Evolutionary conservation across 2,113 vertebrate species (phyloP).

Genomic region (Rhynchomys soricoides): DNA sequence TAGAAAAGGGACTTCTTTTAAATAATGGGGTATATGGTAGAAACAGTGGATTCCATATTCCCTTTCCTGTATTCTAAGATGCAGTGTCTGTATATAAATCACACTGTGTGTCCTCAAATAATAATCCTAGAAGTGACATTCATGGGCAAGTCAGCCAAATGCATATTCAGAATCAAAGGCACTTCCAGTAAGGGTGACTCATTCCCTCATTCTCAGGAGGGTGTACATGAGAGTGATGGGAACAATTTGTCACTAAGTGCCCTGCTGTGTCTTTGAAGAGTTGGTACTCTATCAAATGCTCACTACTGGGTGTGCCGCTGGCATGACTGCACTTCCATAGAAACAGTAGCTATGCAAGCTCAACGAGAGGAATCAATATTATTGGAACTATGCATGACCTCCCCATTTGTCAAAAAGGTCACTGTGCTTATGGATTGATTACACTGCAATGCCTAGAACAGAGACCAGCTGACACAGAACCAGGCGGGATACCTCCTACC

Average conservation of each 20-base stretch:
- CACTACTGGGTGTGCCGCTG: background rate
- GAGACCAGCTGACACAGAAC: background rate
- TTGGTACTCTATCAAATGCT: background rate
- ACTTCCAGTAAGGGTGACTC: constrained; percentile 34
- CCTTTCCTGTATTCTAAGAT: background rate
- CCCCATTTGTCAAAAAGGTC: background rate
- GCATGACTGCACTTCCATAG: background rate
- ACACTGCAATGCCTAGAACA: background rate
- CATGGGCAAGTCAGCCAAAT: background rate
- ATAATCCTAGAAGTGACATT: constrained; percentile 2
- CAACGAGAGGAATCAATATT: background rate
- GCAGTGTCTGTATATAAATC: background rate
- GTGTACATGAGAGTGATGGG: background rate
- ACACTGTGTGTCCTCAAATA: background rate
- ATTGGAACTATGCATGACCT: background rate
- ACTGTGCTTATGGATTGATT: background rate
- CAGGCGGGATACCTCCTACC: background rate
- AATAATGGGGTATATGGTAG: background rate
- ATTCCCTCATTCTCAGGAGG: background rate
- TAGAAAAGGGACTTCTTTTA: background rate
- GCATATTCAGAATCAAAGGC: constrained; percentile 4
- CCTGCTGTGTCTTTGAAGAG: background rate
- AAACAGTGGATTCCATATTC: background rate
- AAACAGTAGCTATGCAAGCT: background rate
- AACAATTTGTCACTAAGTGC: background rate